Evolutionary conservation across 1,140 invertebrate genomes (phyloP).

Genomic region (Aphaenogaster floridana): DNA sequence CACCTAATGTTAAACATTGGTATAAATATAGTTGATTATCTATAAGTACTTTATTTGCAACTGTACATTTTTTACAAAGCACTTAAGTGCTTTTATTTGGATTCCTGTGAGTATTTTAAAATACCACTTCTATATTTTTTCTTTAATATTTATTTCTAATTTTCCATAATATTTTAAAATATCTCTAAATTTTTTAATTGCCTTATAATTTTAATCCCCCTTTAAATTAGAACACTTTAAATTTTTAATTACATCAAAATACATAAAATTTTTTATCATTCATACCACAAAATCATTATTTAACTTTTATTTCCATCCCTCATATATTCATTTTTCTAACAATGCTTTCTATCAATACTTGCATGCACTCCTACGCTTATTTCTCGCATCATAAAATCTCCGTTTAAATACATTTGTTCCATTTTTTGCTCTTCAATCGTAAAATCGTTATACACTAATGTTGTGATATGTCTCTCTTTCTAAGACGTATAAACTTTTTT

Average conservation of each 20-base stretch:
- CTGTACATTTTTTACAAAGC: background rate
- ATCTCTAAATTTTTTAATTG: background rate
- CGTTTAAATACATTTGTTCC: slow-evolving; percentile 14
- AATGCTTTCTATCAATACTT: background rate
- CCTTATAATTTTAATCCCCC: background rate
- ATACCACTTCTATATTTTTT: background rate
- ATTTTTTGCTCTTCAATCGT: slow-evolving; percentile 11
- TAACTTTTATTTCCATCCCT: background rate
- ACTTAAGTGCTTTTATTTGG: background rate
- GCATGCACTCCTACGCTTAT: background rate
- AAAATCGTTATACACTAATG: slow-evolving; percentile 9
- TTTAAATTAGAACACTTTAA: background rate
- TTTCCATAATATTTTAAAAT: slow-evolving; percentile 6
- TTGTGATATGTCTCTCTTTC: background rate
- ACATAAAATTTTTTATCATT: background rate
- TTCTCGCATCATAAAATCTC: slow-evolving; percentile 11
- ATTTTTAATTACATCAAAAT: background rate
- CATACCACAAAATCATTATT: background rate
- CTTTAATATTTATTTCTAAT: background rate
- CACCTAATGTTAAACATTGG: background rate
- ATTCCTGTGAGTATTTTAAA: background rate
- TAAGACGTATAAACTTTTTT: slow-evolving; percentile 31
- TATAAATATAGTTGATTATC: slow-evolving; percentile 6
- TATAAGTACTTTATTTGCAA: background rate
- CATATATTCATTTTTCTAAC: background rate